Base-by-base conservation (phyloP, 2,113 vertebrate genomes). In the Megaceryle torquata region DNA sequence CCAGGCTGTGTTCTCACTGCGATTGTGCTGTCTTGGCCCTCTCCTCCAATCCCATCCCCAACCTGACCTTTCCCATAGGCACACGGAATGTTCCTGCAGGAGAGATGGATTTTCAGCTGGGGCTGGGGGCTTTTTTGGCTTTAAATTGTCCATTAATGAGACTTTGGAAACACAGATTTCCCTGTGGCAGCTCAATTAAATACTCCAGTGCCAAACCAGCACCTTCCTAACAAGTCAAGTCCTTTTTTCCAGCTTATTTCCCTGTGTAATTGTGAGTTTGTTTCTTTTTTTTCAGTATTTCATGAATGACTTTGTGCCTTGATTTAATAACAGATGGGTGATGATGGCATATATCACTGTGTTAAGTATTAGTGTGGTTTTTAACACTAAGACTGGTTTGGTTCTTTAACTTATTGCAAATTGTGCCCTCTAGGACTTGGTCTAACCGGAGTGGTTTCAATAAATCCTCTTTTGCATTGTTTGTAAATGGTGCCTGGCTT, bases 281-380 rank as follows among this genome's bases (percentile, higher is more conserved):
- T 13, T 31, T 64, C 20, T 22, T 35, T 48, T 48, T 75, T 63
- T 82, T 11, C 92, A 26, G 86, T 91, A 50, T 87, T 95, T 88
- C 61, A 86, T 50, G 65, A 89, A 83, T 93, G 92, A 97, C 94
- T 96, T 91, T 63, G 98, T 98, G 97, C 97, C 98, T 98, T 98
- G 97, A 95, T 92, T 91, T 93, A 72, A 9, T 91, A 89, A 89
- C 81, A 28, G 69, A 43, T 65, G 95, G 92, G 86, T 91, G 93
- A 64, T 22, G 26, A 81, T 86, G 83, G 92, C 61, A 25, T 77
- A 1, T 51, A 91, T 94, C 95, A 92, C 92, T 93, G 88, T 89
- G 93, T 91, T 74, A 25, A 1, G 74, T 90, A 26, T 84, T 82
- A 6, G 86, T 85, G 93, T 89, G 71, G 10, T 81, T 90, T 95